These are phyloP conservation scores for Larimichthys polyactis DNA, from an alignment of 2,113 vertebrate species.

Conservation along the genomic window DNA sequence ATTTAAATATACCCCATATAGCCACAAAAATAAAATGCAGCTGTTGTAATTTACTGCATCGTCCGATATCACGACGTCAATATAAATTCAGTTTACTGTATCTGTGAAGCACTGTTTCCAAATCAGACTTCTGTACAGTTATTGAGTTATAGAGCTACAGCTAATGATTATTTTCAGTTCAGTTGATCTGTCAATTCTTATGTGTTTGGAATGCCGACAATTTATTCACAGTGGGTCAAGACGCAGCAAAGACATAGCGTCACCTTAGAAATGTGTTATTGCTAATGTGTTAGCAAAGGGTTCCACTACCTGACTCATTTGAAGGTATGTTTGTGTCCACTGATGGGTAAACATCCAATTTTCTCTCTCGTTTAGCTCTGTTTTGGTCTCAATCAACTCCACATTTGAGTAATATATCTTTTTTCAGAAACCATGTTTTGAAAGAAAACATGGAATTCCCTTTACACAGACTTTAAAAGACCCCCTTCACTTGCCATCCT, in stretches of 20 bases:
- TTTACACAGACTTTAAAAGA: too few species aligned
- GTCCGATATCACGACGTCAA: not conserved
- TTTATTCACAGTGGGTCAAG: not conserved
- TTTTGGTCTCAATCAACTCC: too few species aligned
- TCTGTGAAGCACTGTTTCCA: not conserved
- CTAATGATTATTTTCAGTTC: not conserved
- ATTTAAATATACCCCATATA: not conserved
- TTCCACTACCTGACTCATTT: not conserved
- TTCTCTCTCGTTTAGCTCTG: too few species aligned
- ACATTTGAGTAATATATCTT: too few species aligned
- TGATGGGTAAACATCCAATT: too few species aligned
- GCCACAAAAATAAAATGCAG: not conserved
- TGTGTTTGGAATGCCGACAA: too few species aligned
- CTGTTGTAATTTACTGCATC: not conserved
- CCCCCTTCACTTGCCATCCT: too few species aligned
- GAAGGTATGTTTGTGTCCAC: not conserved
- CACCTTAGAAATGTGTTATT: not conserved
- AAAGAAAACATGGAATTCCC: too few species aligned
- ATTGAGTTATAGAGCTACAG: too few species aligned
- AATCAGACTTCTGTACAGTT: not conserved
- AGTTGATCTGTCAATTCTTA: not conserved
- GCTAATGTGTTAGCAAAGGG: too few species aligned
- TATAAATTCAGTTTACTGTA: not conserved
- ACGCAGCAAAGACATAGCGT: not conserved
- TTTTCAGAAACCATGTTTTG: too few species aligned